Base-by-base conservation (phyloP, 2,888 invertebrate species). In the Acrocyrtus sp. region DNA sequence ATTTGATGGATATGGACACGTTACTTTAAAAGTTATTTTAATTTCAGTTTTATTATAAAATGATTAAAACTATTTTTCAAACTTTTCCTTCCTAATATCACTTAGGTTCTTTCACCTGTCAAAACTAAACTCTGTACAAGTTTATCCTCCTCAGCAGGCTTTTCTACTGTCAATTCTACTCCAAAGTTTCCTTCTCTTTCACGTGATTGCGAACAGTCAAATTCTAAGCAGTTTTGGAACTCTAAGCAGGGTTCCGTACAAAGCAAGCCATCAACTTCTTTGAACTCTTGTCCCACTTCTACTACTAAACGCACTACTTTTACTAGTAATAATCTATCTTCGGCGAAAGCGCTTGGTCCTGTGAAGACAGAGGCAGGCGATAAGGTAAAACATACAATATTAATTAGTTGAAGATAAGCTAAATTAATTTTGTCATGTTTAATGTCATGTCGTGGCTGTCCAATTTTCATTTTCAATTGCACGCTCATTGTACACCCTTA, bases 101-200 rank as follows among this genome's bases (percentile, higher is more conserved):
- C 61, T 61, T 68, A 75, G 72, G 75, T 70, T 70, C 63, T 75
- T 68, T 75, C 72, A 24, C 75, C 75, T 75, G 61, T 75, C 60
- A 74, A 74, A 66, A 61, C 74, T 74, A 74, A 74, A 63, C 60
- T 69, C 65, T 74, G 69, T 69, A 17, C 45, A 60, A 69, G 69
- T 70, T 41, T 69, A 56, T 65, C 73, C 47, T 66, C 74, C 34
- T 62, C 74, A 60, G 47, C 74, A 69, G 74, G 69, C 27, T 60
- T 69, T 43, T 57, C 62, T 63, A 39, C 62, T 54, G 4, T 56
- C 12, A 45, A 24, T 54, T 29, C 54, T 41, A 60, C 58, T 60
- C 12, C 53, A 61, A 69, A 69, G 60, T 56, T 56, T 62, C 54
- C 48, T 47, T 57, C 34, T 50, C 24, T 58, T 53, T 68, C 60